Evolutionary conservation across 2,113 vertebrate genomes (phyloP), one percentile per base, ranked within the genome.

Genomic region (Dissostichus mawsoni): DNA sequence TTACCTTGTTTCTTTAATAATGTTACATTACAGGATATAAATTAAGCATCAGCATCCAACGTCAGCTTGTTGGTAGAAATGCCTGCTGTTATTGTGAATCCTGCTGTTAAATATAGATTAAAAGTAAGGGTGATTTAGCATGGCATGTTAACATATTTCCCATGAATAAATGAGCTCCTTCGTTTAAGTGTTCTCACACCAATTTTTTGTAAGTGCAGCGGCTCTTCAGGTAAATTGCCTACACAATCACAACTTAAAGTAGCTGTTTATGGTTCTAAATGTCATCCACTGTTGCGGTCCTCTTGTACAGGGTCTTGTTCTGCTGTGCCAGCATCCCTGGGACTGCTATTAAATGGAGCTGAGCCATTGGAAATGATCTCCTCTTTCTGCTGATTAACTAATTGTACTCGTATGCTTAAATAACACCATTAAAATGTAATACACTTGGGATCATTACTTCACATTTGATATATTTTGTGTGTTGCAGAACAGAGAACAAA

Each of bases 371-470:
- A 92, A 93, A 92, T 90, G 11, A 93, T 93, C 90, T 90, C 68
- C 80, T 80, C 64, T 83, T 90, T 90, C 80, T 84, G 90, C 90
- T 89, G 90, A 92, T 90, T 76, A 90, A 93, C 85, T 92, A 88
- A 90, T 93, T 91, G 85, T 76, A 45, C 86, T 82, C 18, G 82
- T 85, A 78, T 82, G 74, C 85, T 85, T 80, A 92, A 92, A 95
- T 90, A 92, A 92, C 82, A 50, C 68, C 88, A 90, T 93, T 93
- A 89, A 94, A 93, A 89, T 84, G 62, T 82, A 89, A 90, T 90
- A 78, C 88, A 86, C 87, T 77, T 48, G 75, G 85, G 87, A 89
- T 90, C 90, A 90, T 93, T 90, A 85, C 72, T 83, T 81, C 79
- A 86, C 73, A 72, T 89, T 78, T 89, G 65, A 89, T 87, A 81